phyloP scores from a whole-genome alignment of 2,113 vertebrate species.

The Heptranchias perlo region DNA sequence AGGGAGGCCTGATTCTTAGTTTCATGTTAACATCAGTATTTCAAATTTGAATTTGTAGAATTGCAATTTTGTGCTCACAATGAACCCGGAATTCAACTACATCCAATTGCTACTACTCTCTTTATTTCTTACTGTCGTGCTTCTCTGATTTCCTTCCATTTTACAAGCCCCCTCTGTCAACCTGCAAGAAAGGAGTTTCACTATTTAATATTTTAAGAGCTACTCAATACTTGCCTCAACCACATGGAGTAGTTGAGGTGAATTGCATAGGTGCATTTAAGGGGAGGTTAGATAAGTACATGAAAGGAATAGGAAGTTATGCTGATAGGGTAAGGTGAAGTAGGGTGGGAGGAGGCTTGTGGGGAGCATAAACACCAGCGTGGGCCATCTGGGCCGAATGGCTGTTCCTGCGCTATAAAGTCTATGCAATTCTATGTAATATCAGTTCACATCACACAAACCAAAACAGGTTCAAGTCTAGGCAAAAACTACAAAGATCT shows the following conservation, averaged over 20 bases:
- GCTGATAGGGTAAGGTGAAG: neutral
- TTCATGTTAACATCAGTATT: neutral
- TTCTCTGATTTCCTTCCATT: neutral
- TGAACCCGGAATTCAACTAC: neutral
- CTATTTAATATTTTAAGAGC: neutral
- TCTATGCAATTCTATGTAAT: neutral
- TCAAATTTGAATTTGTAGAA: neutral
- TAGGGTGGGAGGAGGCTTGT: too few relatives aligned
- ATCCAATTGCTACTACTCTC: neutral
- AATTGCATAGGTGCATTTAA: too few relatives aligned
- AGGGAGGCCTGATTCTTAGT: neutral
- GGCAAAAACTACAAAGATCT: neutral
- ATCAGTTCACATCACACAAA: neutral
- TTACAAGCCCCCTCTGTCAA: neutral
- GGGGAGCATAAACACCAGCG: neutral
- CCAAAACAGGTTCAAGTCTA: neutral
- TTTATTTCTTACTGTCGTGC: neutral
- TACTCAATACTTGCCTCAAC: neutral
- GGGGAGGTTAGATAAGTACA: too few relatives aligned
- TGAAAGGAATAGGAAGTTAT: too few relatives aligned
- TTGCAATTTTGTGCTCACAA: neutral
- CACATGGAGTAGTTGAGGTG: neutral
- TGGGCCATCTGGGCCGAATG: neutral
- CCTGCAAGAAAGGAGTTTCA: neutral
- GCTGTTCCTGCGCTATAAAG: neutral